Evolutionary conservation across 2,888 invertebrate species (phyloP), one percentile per base, ranked within the genome.

Genomic region (Aquatica leii): DNA sequence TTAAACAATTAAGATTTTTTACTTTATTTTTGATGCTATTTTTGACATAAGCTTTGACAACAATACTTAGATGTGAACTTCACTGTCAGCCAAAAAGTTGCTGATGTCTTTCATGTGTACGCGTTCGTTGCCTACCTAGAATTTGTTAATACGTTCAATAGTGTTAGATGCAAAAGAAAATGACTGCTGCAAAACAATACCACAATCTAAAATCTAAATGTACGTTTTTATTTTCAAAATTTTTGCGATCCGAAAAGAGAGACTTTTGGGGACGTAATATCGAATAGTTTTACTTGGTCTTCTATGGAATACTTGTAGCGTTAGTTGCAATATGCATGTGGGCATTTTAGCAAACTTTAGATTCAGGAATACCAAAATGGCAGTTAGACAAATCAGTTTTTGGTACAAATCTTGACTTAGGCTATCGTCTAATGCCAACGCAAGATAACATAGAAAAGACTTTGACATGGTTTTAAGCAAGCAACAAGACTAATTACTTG

Each of bases 341-440:
- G 89, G 92, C 93, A 64, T 98, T 99, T 86, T 90, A 92, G 72
- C 93, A 93, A 81, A 95, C 95, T 0, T 82, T 97, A 75, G 94
- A 96, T 81, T 88, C 91, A n/a, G 87, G 93, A 72, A 88, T 90
- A 77, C 98, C 97, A 6, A 93, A 90, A 82, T 97, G 95, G 94
- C 91, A 91, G 78, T 85, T 95, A 65, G 90, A 92, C 34, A 81
- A 87, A 61, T 95, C 96, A 64, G 87, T 97, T 73, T 97, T 98
- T 75, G 97, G 97, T 75, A 92, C 92, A 72, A 97, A 97, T 85
- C 98, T 98, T 69, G 98, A 97, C 55, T 86, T 98, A 59, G 98
- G 98, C 66, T 98, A 97, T 83, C 87, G 98, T 69, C 98, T 98
- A 5, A 89, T 93, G 86, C 95, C 98, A 5, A 90, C 92, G 41